Base-by-base conservation (phyloP, 2,888 invertebrate species). In the Herminia tarsipennalis region DNA sequence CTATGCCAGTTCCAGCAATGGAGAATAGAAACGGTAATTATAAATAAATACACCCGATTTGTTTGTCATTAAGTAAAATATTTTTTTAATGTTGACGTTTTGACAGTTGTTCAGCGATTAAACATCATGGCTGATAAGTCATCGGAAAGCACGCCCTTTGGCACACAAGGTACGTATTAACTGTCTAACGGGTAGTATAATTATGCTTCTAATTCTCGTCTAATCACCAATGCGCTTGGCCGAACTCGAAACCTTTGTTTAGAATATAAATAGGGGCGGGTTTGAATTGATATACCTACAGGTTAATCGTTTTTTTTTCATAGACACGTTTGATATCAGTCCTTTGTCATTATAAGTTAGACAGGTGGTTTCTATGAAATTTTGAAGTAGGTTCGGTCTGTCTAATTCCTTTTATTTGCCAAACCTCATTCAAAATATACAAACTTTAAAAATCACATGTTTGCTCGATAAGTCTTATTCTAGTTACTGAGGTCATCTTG, bases 61-160 rank as follows among this genome's bases (percentile, higher is more conserved):
- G 16, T 38, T 14, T 10, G 20, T 12, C 18, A 24, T 20, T 33
- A 27, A 40, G 10, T 27, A 12, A 18, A 36, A 27, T 36, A 37
- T 37, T 28, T 9, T 2, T 28, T 16, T 27, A 13, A 13, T 14
- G 20, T 41, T 30, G 35, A 25, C 57, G 30, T 67, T 54, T 66
- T 61, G 56, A 56, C 82, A 90, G 89, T 81, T 71, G 85, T 90
- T 43, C 89, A 89, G 62, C 82, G 88, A 67, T 66, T 89, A 48
- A 90, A 90, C 70, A 88, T 88, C 49, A 75, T 88, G 62, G 85
- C 83, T 34, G 89, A 88, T 48, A 84, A 80, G 63, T 75, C 88
- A 37, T 90, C 90, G 10, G 88, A 88, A 66, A 87, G 80, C 53
- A 88, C 90, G 14, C 86, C 86, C 35, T 90, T 88, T 53, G 90